Conservation (phyloP, 2,888 invertebrate species). For the Oxytorus armatus region DNA sequence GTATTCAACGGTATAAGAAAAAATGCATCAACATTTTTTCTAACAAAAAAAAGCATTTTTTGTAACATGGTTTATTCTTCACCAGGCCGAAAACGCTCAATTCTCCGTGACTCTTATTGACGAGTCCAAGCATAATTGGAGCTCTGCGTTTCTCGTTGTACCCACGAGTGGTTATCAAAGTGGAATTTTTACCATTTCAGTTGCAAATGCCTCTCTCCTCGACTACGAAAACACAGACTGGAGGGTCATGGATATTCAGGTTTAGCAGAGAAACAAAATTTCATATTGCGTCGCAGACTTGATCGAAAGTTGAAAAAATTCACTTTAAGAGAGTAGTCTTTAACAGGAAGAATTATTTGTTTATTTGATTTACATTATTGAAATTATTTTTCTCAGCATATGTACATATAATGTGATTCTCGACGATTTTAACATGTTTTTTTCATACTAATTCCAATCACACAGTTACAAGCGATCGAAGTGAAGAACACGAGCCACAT, state of each 20-base stretch:
- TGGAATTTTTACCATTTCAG: conserved; percentile 86
- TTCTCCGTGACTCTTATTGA: conserved; percentile 84
- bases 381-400: neutral
- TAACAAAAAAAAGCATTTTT: no score
- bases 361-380: neutral
- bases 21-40: no score
- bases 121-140: conserved; percentile 74
- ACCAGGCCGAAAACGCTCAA: conserved; percentile 87
- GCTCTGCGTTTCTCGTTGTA: conserved; percentile 87
- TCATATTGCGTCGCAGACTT: neutral
- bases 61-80: neutral
- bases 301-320: neutral
- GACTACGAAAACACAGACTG: conserved; percentile 87
- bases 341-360: neutral
- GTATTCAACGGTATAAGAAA: no score
- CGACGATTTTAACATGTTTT: no score
- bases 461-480: conserved; percentile 82
- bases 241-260: conserved; percentile 84
- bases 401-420: no score
- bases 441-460: conserved; percentile 21
- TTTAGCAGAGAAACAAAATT: conserved; percentile 68
- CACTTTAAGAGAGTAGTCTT: neutral
- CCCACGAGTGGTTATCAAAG: conserved; percentile 87
- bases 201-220: conserved; percentile 85
- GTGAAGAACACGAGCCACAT: conserved; percentile 75